Base-by-base conservation (phyloP, 1,140 invertebrate species). In the Formica exsecta region DNA sequence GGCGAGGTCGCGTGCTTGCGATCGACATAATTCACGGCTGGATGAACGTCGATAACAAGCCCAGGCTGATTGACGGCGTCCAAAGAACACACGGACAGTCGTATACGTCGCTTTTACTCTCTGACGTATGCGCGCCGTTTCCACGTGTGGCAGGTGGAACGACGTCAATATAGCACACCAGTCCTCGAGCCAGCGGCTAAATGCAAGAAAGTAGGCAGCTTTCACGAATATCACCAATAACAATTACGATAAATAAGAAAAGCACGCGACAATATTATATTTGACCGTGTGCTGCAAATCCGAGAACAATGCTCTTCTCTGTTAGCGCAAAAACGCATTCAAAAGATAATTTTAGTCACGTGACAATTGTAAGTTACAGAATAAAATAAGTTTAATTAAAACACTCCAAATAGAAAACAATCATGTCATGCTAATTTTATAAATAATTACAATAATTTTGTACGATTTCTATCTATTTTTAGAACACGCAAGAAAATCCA, bases 21-120 rank as follows among this genome's bases (percentile, higher is more conserved):
- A 79, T 77, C 65, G 73, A 29, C 65, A 87, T 71, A 85, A 87
- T 89, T 87, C 86, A 77, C 38, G 71, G 77, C 41, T 74, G 76
- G 83, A 86, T 64, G 79, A 88, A 77, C 57, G 71, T 54, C 83
- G 41, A 76, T 88, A 86, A 74, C 62, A 57, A 86, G 62, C 19
- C 25, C 6, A 5, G 44, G 54, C 48, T 51, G 70, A 89, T 85
- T 41, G 87, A 87, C 48, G 71, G 62, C 57, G 32, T 19, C 61
- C 36, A 8, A 22, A 22, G 38, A 54, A 57, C 41, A 54, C 13
- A 66, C 16, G 38, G 41, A 51, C 62, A 48, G 48, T 36, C 48
- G 29, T 66, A 71, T 6, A 83, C 64, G 79, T 83, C 61, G 57
- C 71, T 75, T 83, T 83, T 59, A 84, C 80, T 66, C 25, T n/a